Conservation (phyloP, 1,140 invertebrate genomes). For the Papilio xuthus region DNA sequence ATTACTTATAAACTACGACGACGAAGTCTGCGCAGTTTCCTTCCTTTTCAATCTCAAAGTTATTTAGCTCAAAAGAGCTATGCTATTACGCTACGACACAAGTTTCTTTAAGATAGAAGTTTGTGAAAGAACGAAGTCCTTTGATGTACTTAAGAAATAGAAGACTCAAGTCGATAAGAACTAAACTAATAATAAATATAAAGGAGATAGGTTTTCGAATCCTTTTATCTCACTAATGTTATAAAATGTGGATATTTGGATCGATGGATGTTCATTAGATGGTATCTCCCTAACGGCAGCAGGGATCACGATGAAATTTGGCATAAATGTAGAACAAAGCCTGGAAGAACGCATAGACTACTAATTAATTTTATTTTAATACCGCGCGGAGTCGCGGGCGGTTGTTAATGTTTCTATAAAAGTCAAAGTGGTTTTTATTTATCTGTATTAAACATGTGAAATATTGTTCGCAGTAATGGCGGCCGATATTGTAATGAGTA, state of each 20-base stretch:
- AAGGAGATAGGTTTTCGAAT: neutral
- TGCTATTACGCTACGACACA: neutral
- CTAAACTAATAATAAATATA: neutral
- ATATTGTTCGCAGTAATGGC: conserved; percentile 17
- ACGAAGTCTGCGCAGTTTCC: neutral
- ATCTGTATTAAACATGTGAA: neutral
- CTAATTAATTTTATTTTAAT: too few species aligned
- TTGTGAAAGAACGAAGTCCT: neutral
- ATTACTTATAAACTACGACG: neutral
- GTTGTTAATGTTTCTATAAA: neutral
- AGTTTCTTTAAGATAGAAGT: neutral
- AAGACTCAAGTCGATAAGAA: neutral
- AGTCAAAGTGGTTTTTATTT: neutral
- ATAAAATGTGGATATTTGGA: too few species aligned
- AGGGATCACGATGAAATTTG: too few species aligned
- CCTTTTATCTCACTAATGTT: too few species aligned
- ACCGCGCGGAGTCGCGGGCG: too few species aligned
- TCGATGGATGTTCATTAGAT: too few species aligned
- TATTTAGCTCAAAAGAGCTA: neutral
- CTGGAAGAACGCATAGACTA: too few species aligned
- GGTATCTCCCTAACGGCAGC: too few species aligned
- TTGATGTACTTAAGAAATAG: neutral
- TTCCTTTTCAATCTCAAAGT: neutral
- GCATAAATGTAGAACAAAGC: too few species aligned
- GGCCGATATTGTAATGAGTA: neutral